Conservation (phyloP, 2,888 invertebrate genomes). For the Prenolepis imparis region DNA sequence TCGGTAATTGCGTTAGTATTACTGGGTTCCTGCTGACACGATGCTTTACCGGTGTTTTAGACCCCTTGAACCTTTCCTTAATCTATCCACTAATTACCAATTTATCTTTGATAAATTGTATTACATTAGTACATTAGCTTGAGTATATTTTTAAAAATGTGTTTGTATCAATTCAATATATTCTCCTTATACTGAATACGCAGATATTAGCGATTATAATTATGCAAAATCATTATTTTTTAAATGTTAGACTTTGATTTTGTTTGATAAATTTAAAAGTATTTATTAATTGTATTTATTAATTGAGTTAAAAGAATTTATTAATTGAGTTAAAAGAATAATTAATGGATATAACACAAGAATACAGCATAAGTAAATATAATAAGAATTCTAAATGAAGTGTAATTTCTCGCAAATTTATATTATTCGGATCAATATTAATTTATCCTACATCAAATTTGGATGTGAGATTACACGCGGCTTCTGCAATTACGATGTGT, state of each 20-base stretch:
- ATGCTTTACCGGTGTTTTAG: conserved; percentile 59
- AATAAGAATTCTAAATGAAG: neutral
- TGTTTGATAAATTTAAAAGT: neutral
- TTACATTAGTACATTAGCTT: conserved; percentile 27
- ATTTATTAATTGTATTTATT: conserved; percentile 20
- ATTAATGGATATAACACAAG: neutral
- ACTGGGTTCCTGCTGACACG: conserved; percentile 65
- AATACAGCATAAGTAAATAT: neutral
- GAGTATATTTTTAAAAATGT: neutral
- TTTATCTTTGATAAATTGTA: conserved; percentile 60
- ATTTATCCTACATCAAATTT: conserved; percentile 50
- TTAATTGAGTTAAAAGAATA: conserved; percentile 3
- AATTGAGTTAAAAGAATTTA: conserved; percentile 4
- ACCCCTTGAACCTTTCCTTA: conserved; percentile 49
- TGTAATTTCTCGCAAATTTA: conserved; percentile 21
- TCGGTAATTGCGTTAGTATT: conserved; percentile 70
- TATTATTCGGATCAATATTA: conserved; percentile 39
- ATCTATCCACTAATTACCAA: conserved; percentile 60
- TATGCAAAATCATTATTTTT: too few species aligned
- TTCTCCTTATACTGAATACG: neutral
- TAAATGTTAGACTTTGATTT: neutral
- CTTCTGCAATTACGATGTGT: conserved; percentile 29
- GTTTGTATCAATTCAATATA: neutral
- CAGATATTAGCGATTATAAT: neutral
- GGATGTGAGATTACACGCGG: conserved; percentile 2